Percentiles rank a stretch among this genome's conserved stretches.
Conservation (phyloP, 2,888 invertebrate species). For the Isotomurus palustris region DNA sequence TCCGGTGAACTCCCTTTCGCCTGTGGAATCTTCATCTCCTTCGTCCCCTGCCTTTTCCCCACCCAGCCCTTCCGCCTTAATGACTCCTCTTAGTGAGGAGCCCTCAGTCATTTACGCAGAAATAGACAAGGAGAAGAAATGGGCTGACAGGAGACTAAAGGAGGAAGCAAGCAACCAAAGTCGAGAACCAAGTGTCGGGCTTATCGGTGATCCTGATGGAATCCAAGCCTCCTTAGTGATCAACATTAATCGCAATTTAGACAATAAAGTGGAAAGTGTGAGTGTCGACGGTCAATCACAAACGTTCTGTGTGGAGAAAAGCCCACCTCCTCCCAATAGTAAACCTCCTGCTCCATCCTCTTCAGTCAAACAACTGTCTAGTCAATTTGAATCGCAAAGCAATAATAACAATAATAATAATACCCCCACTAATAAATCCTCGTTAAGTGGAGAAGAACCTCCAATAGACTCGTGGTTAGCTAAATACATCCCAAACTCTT, state of each 20-base stretch:
- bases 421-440: too few species aligned
- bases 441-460: too few species aligned
- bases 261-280: neutral
- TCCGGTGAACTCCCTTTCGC: conserved; percentile 25
- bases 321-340: too few species aligned
- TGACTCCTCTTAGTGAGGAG: conserved; percentile 7
- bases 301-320: too few species aligned
- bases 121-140: conserved; percentile 43
- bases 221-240: conserved; percentile 1
- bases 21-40: conserved; percentile 4
- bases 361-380: too few species aligned
- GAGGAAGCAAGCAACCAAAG: neutral
- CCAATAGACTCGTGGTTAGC: too few species aligned
- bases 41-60: conserved; percentile 22
- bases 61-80: conserved; percentile 2
- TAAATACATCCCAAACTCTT: conserved; percentile 8
- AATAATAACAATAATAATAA: too few species aligned
- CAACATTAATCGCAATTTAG: neutral
- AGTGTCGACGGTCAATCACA: too few species aligned
- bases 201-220: neutral
- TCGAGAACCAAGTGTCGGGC: neutral
- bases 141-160: conserved; percentile 38
- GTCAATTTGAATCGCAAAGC: too few species aligned
- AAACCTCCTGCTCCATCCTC: too few species aligned
- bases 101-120: conserved; percentile 38